Conservation (phyloP, 2,797 vertebrate species). For the Intellagama lesueurii region DNA sequence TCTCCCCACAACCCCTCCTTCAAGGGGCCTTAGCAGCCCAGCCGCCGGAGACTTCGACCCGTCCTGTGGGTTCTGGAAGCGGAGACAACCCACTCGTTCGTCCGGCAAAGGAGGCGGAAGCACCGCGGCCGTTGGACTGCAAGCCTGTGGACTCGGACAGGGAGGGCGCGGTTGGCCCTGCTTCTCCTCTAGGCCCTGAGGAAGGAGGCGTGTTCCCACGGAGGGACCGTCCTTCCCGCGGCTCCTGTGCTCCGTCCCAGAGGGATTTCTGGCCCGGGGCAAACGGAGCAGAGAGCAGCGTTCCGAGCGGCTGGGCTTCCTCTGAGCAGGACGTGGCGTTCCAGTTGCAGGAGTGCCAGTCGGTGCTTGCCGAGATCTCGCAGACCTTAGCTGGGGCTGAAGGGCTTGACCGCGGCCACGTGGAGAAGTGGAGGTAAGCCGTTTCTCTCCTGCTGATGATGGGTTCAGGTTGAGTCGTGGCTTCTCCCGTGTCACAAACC, state of each 20-base stretch:
- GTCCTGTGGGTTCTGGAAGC: fast-evolving
- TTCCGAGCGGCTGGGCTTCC: not conserved
- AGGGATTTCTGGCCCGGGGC: not conserved
- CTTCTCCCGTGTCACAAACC: not conserved
- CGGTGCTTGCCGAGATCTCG: conserved; percentile 9
- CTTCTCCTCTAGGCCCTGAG: fast-evolving
- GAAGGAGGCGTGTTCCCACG: not conserved
- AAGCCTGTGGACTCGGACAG: not conserved
- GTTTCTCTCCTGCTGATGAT: no score
- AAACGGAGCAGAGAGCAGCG: not conserved
- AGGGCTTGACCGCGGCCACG: not conserved
- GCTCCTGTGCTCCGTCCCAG: not conserved
- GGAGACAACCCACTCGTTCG: not conserved
- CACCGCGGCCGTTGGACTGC: not conserved
- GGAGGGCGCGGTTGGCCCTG: no score
- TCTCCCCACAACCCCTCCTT: not conserved
- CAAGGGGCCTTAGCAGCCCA: not conserved
- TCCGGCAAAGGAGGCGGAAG: not conserved
- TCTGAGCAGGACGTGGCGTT: conserved; percentile 9
- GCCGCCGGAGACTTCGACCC: not conserved
- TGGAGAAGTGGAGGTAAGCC: conserved; percentile 47
- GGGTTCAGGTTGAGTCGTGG: not conserved
- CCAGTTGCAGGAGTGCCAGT: conserved; percentile 37
- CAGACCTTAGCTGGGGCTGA: not conserved
- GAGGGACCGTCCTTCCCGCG: not conserved